Evolutionary conservation across 2,113 vertebrate species (phyloP), one percentile per base, ranked within the genome.

Genomic region (Notothenia coriiceps): DNA sequence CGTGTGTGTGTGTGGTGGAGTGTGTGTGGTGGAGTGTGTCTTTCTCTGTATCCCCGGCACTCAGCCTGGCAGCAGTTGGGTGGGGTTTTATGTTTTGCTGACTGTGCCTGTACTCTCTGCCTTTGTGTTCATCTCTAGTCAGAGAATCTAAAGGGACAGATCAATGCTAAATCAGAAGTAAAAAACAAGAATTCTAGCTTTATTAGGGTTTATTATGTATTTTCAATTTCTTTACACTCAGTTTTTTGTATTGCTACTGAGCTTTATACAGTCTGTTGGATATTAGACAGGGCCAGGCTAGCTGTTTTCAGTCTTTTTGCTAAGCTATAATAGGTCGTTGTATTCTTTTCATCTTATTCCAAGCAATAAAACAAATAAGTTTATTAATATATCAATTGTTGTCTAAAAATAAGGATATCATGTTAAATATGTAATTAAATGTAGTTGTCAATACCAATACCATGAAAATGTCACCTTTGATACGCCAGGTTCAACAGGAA

Each of bases 81-180:
- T 77, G 64, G 49, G 76, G 67, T 65, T 73, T 66, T 68, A 60
- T 74, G 66, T 73, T 65, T 70, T 17, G 49, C 62, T 49, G 59
- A 80, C 60, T 71, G 63, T 17, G 56, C 29, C 29, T 67, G 57
- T 49, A 29, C 29, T 29, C 54, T 61, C 22, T 71, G 56, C 33
- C 46, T 71, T 74, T 79, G 64, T 66, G 54, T 25, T 52, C 46
- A 33, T 55, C 43, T 44, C 5, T 10, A 56, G 51, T 55, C 10
- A 1, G 68, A 70, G 49, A 59, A 63, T 33, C 33, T 22, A 51
- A 49, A 4, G 43, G 46, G 50, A 63, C 10, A 10, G 51, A 70
- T 4, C 51, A 40, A 47, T 75, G 3, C 33, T 25, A 18, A 44
- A 80, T 62, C 63, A 0, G 6, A 67, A 22, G 35, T 71, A 47